Evolutionary conservation across 2,797 vertebrate genomes (phyloP).

Genomic region (Dendrocincla tyrannina): DNA sequence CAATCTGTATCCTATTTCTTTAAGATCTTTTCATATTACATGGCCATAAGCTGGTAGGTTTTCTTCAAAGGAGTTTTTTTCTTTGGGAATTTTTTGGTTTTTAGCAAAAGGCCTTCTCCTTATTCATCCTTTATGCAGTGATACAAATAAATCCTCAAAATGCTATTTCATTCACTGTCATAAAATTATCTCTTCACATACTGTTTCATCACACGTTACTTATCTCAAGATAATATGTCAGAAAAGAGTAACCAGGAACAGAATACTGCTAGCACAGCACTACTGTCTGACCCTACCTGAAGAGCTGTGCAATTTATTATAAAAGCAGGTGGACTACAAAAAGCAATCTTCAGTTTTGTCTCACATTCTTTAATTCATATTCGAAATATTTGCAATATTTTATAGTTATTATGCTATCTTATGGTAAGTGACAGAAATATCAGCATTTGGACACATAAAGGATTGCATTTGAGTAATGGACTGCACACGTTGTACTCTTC

Average conservation of each 20-base stretch:
- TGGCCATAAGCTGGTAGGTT: not conserved
- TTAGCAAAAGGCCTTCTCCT: not conserved
- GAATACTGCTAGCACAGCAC: not conserved
- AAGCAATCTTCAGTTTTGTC: not conserved
- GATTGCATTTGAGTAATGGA: not conserved
- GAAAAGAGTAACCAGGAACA: not conserved
- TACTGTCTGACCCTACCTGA: not conserved
- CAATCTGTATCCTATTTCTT: not conserved
- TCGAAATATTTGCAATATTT: not conserved
- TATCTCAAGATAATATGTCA: not conserved
- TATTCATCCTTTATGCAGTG: not conserved
- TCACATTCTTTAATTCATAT: not conserved
- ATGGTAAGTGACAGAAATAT: not conserved
- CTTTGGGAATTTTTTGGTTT: fast-evolving
- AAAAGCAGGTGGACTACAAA: not conserved
- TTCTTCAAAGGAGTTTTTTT: not conserved
- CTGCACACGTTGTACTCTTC: not conserved
- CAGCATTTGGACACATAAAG: not conserved
- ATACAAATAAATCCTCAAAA: not conserved
- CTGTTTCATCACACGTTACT: not conserved
- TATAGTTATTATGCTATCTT: not conserved
- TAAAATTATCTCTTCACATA: not conserved
- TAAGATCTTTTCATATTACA: not conserved
- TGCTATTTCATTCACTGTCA: not conserved
- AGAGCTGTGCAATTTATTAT: not conserved